phyloP scores from a whole-genome alignment of 1,140 invertebrate species.

The Asobara japonica region DNA sequence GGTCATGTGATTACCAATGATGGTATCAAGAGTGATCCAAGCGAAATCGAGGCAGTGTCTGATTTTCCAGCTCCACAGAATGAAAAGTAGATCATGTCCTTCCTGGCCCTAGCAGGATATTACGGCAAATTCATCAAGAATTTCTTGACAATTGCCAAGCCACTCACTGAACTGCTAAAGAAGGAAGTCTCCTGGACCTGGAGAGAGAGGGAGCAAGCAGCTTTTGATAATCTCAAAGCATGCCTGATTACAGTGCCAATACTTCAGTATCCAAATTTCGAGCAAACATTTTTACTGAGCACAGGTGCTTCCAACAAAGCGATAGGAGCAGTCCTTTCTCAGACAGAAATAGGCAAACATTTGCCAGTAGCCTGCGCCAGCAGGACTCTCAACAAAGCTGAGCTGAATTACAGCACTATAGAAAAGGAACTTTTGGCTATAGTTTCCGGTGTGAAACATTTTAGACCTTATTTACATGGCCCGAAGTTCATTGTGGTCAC shows the following conservation, averaged over 20 bases:
- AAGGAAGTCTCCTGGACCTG: neutral
- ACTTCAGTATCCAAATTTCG: slow-evolving; percentile 20
- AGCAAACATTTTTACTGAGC: neutral
- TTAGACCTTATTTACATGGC: slow-evolving; percentile 9
- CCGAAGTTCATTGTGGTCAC: neutral
- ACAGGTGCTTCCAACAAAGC: neutral
- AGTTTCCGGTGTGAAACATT: neutral
- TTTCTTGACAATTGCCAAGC: neutral
- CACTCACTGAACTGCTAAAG: slow-evolving; percentile 1
- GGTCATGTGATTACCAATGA: slow-evolving; percentile 5
- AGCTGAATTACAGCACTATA: neutral
- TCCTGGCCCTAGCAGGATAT: slow-evolving; percentile 10
- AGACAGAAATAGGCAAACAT: neutral
- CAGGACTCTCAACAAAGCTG: neutral
- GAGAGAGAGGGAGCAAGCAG: neutral
- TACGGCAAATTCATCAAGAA: neutral
- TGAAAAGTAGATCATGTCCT: neutral
- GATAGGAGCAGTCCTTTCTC: neutral
- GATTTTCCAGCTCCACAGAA: neutral
- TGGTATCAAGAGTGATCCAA: neutral
- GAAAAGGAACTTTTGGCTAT: too few relatives aligned
- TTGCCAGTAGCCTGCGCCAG: neutral
- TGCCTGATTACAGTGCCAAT: neutral
- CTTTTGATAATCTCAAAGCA: neutral
- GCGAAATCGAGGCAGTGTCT: neutral